Percentiles rank a stretch among this genome's conserved stretches.
Evolutionary conservation across 2,888 invertebrate genomes (phyloP).

Genomic region (Clanis bilineata): DNA sequence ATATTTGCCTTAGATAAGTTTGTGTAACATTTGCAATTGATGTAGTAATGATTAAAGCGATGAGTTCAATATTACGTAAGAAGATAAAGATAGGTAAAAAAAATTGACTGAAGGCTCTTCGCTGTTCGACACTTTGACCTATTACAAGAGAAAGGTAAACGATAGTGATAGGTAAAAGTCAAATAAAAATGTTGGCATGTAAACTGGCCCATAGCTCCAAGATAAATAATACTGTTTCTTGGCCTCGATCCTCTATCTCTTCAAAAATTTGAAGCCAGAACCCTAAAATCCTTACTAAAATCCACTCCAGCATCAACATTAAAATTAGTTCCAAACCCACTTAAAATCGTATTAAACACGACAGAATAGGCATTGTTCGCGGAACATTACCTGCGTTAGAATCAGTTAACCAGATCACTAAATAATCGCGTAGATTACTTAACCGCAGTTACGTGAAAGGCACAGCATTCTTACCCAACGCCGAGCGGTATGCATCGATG

Average conservation of each 20-base stretch:
- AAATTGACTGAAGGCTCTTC: neutral
- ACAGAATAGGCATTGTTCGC: conserved; percentile 3
- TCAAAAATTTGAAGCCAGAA: too few species aligned
- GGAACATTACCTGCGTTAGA: conserved; percentile 8
- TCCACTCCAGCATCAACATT: neutral
- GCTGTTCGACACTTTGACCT: neutral
- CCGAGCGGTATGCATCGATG: neutral
- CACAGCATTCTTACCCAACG: conserved; percentile 27
- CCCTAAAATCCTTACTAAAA: neutral
- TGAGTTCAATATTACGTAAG: neutral
- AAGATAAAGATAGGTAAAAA: neutral
- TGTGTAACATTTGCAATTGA: neutral
- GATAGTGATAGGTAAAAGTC: neutral
- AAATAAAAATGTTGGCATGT: neutral
- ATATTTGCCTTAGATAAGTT: neutral
- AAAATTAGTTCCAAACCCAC: neutral
- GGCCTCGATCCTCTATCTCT: too few species aligned
- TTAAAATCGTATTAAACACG: neutral
- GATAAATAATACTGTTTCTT: too few species aligned
- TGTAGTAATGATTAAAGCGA: neutral
- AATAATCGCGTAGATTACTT: conserved; percentile 19
- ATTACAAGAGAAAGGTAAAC: neutral
- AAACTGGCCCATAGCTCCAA: too few species aligned
- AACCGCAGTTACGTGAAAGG: conserved; percentile 26
- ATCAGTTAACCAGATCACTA: conserved; percentile 4